Percentiles rank a stretch among this genome's conserved stretches.
phyloP scores from a whole-genome alignment of 2,888 invertebrate species.

The Polylopha cassiicola region DNA sequence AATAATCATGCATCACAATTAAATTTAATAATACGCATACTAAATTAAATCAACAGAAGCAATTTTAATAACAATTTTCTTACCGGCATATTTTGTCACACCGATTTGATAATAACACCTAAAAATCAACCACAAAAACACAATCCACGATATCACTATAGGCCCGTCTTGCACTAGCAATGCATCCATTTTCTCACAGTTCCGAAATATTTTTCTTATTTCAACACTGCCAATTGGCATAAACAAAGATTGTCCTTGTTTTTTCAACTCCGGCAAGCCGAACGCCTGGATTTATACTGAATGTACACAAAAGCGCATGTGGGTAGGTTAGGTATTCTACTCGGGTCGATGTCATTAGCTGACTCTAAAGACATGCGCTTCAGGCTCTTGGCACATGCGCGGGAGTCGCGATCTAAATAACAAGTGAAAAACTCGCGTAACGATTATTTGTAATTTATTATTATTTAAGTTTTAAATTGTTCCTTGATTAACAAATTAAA shows the following conservation, averaged over 20 bases:
- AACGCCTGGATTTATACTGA: constrained; percentile 27
- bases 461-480: too few relatives aligned
- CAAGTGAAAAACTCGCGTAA: constrained; percentile 51
- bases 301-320: constrained; percentile 41
- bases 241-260: constrained; percentile 8
- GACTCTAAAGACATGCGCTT: constrained; percentile 64
- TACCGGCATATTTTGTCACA: constrained; percentile 37
- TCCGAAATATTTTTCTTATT: constrained; percentile 4
- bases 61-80: constrained; percentile 34
- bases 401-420: constrained; percentile 53
- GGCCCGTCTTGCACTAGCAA: constrained; percentile 62
- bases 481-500: too few relatives aligned
- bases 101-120: constrained; percentile 64
- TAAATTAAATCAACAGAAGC: too few relatives aligned
- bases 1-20: neutral
- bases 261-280: constrained; percentile 12
- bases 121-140: constrained; percentile 63
- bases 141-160: constrained; percentile 65
- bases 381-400: constrained; percentile 63
- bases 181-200: constrained; percentile 42
- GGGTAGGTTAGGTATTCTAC: constrained; percentile 54
- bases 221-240: constrained; percentile 4
- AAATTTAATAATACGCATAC: too few relatives aligned
- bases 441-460: constrained; percentile 41
- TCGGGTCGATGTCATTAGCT: constrained; percentile 65